These are phyloP conservation scores for Stercorarius parasiticus DNA, from an alignment of 2,113 vertebrate genomes.

Conservation along the genomic window DNA sequence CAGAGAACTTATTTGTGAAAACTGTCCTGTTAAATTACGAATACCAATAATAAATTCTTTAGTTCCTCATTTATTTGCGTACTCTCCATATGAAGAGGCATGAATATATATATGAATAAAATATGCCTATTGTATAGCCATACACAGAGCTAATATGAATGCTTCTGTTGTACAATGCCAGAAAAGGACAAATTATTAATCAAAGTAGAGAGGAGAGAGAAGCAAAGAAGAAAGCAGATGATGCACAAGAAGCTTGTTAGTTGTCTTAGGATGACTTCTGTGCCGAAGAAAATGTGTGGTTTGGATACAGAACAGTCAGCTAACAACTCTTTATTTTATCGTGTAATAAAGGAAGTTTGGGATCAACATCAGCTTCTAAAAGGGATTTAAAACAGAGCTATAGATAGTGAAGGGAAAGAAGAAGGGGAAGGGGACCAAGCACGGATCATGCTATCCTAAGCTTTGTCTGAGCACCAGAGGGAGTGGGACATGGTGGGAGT, in stretches of 20 bases:
- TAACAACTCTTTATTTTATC: neutral
- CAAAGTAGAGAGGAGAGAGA: neutral
- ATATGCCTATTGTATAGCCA: neutral
- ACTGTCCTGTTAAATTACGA: constrained; percentile 19
- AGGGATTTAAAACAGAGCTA: neutral
- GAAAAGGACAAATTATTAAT: constrained; percentile 29
- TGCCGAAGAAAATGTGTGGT: neutral
- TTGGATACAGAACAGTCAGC: neutral
- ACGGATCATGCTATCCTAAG: neutral
- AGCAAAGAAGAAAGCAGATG: neutral
- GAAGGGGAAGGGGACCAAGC: neutral
- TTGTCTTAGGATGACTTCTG: neutral
- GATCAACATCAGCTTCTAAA: neutral
- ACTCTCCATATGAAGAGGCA: neutral
- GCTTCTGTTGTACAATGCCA: neutral
- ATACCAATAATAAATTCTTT: constrained; percentile 21
- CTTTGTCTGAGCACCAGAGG: neutral
- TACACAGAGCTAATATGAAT: constrained; percentile 6
- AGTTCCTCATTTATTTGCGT: neutral
- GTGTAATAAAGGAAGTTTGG: neutral
- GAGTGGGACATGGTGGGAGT: neutral
- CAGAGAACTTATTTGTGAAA: constrained; percentile 18
- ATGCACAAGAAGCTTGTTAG: neutral
- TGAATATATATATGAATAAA: constrained; percentile 39
- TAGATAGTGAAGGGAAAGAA: neutral